Evolutionary conservation across 2,888 invertebrate genomes (phyloP).

Genomic region (Torymus auratus): DNA sequence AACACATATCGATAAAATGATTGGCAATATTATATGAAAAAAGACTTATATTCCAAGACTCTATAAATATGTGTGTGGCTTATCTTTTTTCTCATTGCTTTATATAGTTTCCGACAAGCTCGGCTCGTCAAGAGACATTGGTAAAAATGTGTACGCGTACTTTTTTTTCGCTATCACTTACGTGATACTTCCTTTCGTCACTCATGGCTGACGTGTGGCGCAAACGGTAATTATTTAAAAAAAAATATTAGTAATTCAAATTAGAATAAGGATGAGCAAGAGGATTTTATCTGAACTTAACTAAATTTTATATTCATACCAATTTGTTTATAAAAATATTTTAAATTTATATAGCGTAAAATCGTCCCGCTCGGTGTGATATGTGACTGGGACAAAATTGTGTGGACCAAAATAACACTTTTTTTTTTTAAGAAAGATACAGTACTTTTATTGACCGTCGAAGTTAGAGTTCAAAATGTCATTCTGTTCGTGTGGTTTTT

Average conservation of each 20-base stretch:
- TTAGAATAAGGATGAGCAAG: constrained; percentile 31
- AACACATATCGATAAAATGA: constrained; percentile 36
- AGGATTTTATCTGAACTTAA: constrained; percentile 38
- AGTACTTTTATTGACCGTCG: constrained; percentile 60
- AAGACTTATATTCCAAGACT: background rate
- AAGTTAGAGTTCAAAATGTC: constrained; percentile 54
- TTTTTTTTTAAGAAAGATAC: constrained; percentile 60
- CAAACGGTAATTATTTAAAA: background rate
- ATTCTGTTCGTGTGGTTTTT: constrained; percentile 19
- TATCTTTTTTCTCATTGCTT: too few species aligned
- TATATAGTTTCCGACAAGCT: constrained; percentile 1
- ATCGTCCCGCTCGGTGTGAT: constrained; percentile 43
- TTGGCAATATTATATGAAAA: constrained; percentile 12
- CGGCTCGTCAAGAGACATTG: constrained; percentile 44
- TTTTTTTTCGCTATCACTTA: background rate
- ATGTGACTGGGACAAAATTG: constrained; percentile 50
- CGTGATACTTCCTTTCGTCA: too few species aligned
- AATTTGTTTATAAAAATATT: background rate
- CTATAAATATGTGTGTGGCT: constrained; percentile 1
- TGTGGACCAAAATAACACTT: background rate
- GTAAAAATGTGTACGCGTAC: constrained; percentile 16
- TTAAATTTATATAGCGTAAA: background rate
- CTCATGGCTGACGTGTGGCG: too few species aligned
- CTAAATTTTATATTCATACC: background rate
- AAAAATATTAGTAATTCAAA: background rate